Evolutionary conservation across 1,140 invertebrate species (phyloP), one percentile per base, ranked within the genome.

Genomic region (Ceratitis capitata): DNA sequence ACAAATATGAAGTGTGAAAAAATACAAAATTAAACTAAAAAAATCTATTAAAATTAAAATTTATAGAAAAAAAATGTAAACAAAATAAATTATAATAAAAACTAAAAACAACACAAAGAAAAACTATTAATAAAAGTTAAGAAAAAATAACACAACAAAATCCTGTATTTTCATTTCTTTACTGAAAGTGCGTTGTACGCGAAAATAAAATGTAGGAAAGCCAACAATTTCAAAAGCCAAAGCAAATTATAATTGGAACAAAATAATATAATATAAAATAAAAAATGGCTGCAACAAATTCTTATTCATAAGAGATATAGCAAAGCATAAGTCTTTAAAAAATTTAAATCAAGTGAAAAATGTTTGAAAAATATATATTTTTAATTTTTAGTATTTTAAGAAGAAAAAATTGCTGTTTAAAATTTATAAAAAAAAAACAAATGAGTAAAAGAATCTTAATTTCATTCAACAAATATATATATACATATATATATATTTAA

Each of bases 391-490:
- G 26, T 49, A 42, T 49, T 1, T 32, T 82, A 82, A 82, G 78
- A 45, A n/a, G n/a, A n/a, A n/a, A n/a, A 82, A 82, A 82, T 82
- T 82, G 78, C 78, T 82, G 49, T 42, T 82, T 49, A 82, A 49
- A 82, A n/a, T n/a, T 49, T 29, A 26, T 39, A 49, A 82, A 47
- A 49, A n/a, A n/a, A 29, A 39, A 69, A 1, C n/a, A 61, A 82
- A 82, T 82, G 47, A 82, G 49, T 19, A 82, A 82, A 82, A 78
- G 14, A 49, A 82, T 82, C 42, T 82, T 82, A 12, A 26, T 82
- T 82, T 82, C 42, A 82, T 82, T 82, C 12, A 51, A 82, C 35
- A 35, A 35, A 74, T 35, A 32, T 23, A n/a, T n/a, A n/a, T n/a
- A n/a, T n/a, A n/a, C n/a, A n/a, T n/a, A n/a, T n/a, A 56, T 56